These are phyloP conservation scores for Cyprinodon variegatus DNA, from an alignment of 2,113 vertebrate species.

Conservation along the genomic window DNA sequence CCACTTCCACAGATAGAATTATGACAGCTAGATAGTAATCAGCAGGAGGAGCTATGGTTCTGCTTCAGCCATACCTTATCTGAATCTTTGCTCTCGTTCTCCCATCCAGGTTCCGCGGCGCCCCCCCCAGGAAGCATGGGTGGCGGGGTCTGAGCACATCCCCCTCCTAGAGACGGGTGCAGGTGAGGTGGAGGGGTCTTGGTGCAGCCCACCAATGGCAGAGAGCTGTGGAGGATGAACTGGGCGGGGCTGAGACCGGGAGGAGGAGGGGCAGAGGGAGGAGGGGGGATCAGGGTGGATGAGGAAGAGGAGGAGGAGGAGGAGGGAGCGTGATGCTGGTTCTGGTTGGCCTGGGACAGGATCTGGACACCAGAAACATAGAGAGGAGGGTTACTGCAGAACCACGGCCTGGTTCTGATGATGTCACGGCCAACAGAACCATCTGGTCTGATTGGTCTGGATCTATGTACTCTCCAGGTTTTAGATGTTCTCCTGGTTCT, in stretches of 20 bases:
- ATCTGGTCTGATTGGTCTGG: no score
- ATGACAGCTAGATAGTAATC: neutral
- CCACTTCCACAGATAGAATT: no score
- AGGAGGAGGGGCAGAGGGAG: slow-evolving; percentile 73
- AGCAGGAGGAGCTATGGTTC: no score
- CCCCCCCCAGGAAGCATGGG: slow-evolving; percentile 61
- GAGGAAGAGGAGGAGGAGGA: slow-evolving; percentile 53
- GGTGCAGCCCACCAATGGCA: slow-evolving; percentile 84
- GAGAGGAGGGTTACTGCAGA: no score
- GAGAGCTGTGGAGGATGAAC: slow-evolving; percentile 87
- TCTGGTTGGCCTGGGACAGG: slow-evolving; percentile 88
- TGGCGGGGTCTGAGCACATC: slow-evolving; percentile 81
- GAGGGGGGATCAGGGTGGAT: slow-evolving; percentile 79
- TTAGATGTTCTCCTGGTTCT: no score
- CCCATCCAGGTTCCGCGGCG: slow-evolving; percentile 73
- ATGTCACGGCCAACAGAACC: no score
- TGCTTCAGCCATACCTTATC: slow-evolving; percentile 72
- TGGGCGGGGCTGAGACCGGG: slow-evolving; percentile 74
- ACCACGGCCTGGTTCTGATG: no score
- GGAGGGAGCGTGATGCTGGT: slow-evolving; percentile 70
- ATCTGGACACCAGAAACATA: slow-evolving; percentile 76
- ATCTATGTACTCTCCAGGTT: no score
- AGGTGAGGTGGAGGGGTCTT: slow-evolving; percentile 86
- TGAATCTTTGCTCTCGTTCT: slow-evolving; percentile 81
- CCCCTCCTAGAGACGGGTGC: slow-evolving; percentile 74